Base-by-base conservation (phyloP, 2,113 vertebrate genomes). In the Daphoenositta chrysoptera region DNA sequence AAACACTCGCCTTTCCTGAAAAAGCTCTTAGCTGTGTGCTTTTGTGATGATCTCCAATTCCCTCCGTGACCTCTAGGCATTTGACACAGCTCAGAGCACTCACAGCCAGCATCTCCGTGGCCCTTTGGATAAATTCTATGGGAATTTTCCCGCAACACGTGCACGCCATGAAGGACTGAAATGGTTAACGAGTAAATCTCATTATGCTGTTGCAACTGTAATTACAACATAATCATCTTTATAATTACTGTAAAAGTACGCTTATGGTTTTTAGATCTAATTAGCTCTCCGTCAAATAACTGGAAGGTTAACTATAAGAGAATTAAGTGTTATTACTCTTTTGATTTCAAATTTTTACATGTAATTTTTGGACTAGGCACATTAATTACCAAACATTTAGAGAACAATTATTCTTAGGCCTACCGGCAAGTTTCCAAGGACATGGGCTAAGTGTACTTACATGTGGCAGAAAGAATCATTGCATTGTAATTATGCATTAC, bases 261-360 rank as follows among this genome's bases (percentile, higher is more conserved):
- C 91, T 92, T 92, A 94, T 89, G 91, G 64, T 40, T 91, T 97
- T 83, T 78, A 92, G 80, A 89, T 94, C 95, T 94, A 96, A 96
- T 97, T 97, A 96, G 91, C 37, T 10, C 61, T 94, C 69, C 91
- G 95, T 96, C 91, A 96, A 76, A 50, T 76, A 94, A 96, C 94
- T 94, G 78, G 81, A 94, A 91, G 78, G 90, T 93, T 95, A 94
- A 87, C 88, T 93, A 2, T 71, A 94, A 93, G 57, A 95, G 80
- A 96, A 96, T 95, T 94, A 96, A 93, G 73, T 72, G 65, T 83
- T 95, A 95, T 94, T 97, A 95, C 76, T 86, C 72, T 86, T 94
- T 95, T 96, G 94, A 90, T 94, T 96, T 90, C 86, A 87, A 57
- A 93, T 60, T 87, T 92, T 94, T 83, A 82, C 37, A 13, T 65